Conservation (phyloP, 1,140 invertebrate genomes). For the Samia ricini region DNA sequence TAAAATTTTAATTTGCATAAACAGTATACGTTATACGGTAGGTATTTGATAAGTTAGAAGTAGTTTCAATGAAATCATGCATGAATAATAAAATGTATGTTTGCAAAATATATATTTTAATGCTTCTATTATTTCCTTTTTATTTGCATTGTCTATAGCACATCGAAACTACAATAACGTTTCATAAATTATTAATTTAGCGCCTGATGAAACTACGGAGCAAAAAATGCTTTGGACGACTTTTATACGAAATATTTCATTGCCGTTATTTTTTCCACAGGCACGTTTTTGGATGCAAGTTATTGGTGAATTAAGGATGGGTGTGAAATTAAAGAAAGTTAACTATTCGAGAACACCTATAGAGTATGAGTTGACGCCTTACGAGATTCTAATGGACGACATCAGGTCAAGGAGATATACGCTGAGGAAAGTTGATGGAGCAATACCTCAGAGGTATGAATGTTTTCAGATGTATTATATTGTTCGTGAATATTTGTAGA, state of each 20-base stretch:
- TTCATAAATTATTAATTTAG: not conserved
- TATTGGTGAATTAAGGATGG: constrained; percentile 88
- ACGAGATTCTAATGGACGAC: constrained; percentile 98
- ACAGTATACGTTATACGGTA: not conserved
- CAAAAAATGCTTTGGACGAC: not conserved
- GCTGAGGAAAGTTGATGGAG: constrained; percentile 89
- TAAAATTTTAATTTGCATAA: not conserved
- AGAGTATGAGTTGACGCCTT: constrained; percentile 97
- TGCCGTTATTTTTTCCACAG: constrained; percentile 71
- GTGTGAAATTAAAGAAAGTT: constrained; percentile 96
- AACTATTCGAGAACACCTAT: constrained; percentile 83
- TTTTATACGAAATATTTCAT: not conserved
- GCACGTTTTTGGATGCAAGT: constrained; percentile 98
- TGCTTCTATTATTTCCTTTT: not conserved
- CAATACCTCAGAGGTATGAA: constrained; percentile 83
- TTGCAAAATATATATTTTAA: not conserved
- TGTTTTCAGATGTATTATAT: constrained; percentile 1
- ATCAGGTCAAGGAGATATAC: constrained; percentile 93
- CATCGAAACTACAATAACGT: too few species aligned
- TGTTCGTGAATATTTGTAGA: not conserved
- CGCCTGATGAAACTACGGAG: not conserved
- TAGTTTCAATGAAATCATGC: not conserved
- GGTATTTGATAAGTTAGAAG: not conserved
- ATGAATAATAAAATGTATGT: not conserved
- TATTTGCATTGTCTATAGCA: not conserved